Evolutionary conservation across 1,140 invertebrate genomes (phyloP), one percentile per base, ranked within the genome.

Genomic region (Whitmania pigra): DNA sequence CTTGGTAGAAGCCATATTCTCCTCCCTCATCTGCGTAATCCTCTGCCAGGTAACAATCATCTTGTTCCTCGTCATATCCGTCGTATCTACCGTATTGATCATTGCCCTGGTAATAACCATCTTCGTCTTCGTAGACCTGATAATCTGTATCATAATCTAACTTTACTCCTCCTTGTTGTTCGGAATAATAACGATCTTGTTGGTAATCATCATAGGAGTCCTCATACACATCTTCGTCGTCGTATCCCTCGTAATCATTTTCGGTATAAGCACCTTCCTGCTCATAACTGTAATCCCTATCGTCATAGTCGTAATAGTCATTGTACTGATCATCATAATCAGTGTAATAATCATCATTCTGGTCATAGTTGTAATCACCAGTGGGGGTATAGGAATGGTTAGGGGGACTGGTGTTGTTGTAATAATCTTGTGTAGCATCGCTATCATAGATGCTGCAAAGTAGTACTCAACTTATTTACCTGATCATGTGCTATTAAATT

Each of bases 341-440:
- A 73, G 74, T 74, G 74, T 73, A 73, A 75, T 75, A 75, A 73
- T 75, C 74, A 53, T 74, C 72, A 73, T 76, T 74, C 73, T 75
- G 75, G 73, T 76, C 74, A 63, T 78, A 73, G 66, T 72, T 71
- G 69, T 74, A 71, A 60, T 53, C 57, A 11, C 49, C 71, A 1
- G 73, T 74, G 6, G 73, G 73, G 15, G 73, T 74, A 66, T 74
- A 74, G 27, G 73, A 73, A 36, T 72, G 73, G 69, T 73, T 69
- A 17, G 73, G 73, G 25, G 73, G 73, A n/a, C 70, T 72, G 22
- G 71, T 43, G 40, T 69, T 73, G 36, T 49, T 74, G 49, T 67
- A 72, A 55, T 74, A 72, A 57, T 74, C 73, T 36, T 55, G 73
- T n/a, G 73, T 74, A 27, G 54, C 70, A 54, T 74, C 73, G 53